Evolutionary conservation across 2,797 vertebrate genomes (phyloP).

Genomic region (Lacerta agilis): DNA sequence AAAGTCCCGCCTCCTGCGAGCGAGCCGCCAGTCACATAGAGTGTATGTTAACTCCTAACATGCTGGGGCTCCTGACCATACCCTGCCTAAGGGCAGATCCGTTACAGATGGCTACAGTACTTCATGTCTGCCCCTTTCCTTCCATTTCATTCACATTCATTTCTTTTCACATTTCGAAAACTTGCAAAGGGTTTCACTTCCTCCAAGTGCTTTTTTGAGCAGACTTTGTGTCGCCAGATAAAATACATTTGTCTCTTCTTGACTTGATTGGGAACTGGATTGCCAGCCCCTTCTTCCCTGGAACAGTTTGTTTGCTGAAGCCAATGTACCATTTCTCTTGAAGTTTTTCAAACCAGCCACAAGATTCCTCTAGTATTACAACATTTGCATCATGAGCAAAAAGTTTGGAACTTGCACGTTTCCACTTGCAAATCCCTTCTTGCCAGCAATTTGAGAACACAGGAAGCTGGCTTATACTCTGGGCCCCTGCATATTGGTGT

Average conservation of each 20-base stretch:
- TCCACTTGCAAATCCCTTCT: neutral
- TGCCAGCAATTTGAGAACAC: neutral
- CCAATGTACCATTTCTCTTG: neutral
- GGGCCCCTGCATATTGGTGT: no score
- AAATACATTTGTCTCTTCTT: neutral
- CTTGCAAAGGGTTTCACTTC: slow-evolving; percentile 17
- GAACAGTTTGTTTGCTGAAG: neutral
- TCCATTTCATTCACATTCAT: neutral
- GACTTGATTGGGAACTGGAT: neutral
- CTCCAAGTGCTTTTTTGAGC: neutral
- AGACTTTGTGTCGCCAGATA: slow-evolving; percentile 22
- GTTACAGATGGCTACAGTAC: no score
- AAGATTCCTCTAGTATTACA: neutral
- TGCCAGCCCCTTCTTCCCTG: neutral
- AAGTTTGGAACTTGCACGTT: neutral
- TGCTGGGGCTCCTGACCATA: no score
- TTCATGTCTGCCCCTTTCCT: neutral
- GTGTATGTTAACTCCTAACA: no score
- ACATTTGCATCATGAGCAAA: neutral
- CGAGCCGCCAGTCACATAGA: no score
- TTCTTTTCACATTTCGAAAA: neutral
- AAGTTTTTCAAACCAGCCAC: neutral
- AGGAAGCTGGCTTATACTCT: neutral
- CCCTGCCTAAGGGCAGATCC: no score
- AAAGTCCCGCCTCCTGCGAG: no score